Evolutionary conservation across 2,797 vertebrate species (phyloP).

Genomic region (Ficedula albicollis): DNA sequence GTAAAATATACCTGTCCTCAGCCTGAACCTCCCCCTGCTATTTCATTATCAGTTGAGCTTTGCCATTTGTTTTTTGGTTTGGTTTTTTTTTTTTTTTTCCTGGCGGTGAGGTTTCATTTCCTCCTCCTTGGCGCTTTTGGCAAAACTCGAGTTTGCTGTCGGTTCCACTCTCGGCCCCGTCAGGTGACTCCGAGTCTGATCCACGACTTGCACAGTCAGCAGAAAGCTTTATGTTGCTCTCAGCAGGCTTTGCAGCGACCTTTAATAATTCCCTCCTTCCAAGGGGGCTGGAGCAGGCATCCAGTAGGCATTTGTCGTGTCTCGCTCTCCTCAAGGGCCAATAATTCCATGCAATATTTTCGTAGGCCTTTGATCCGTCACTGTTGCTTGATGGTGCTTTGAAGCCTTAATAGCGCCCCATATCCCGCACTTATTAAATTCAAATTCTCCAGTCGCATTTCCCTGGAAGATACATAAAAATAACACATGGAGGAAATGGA

Average conservation of each 20-base stretch:
- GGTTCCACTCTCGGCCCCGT: background rate
- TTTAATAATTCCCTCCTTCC: conserved; percentile 41
- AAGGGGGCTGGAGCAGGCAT: background rate
- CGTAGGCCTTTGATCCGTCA: conserved; percentile 41
- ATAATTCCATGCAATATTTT: conserved; percentile 4
- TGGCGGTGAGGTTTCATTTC: conserved; percentile 46
- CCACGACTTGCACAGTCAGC: conserved; percentile 17
- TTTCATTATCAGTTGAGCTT: conserved; percentile 33
- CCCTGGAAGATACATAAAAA: conserved; percentile 63
- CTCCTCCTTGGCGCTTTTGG: conserved; percentile 18
- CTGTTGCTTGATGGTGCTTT: conserved; percentile 31
- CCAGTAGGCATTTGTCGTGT: conserved; percentile 41
- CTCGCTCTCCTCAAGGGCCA: conserved; percentile 32
- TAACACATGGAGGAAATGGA: conserved; percentile 57
- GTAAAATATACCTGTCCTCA: conserved; percentile 9
- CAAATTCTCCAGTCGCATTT: conserved; percentile 47
- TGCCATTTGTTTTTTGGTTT: background rate
- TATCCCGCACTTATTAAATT: conserved; percentile 59
- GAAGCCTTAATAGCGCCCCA: conserved; percentile 39
- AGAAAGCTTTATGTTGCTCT: conserved; percentile 14
- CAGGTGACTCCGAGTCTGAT: conserved; percentile 26
- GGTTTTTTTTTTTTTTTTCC: background rate
- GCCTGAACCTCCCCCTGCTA: background rate
- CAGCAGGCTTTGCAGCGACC: background rate
- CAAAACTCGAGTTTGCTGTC: background rate